Evolutionary conservation across 2,888 invertebrate species (phyloP).

Genomic region (Dioctria rufipes): DNA sequence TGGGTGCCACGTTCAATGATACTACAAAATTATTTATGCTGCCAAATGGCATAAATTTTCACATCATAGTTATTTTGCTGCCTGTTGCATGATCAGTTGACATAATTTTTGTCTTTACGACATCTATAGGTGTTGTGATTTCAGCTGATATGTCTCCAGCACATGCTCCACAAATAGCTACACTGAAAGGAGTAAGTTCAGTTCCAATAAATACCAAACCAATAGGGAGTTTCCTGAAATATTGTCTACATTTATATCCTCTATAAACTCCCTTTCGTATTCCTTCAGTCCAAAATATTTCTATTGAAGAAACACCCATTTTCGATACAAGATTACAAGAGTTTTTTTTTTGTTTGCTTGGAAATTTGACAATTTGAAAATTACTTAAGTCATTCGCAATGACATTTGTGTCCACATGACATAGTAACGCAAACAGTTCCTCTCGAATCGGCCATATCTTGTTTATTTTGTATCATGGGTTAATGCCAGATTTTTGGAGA

Average conservation of each 20-base stretch:
- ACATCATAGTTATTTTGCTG: conserved; percentile 66
- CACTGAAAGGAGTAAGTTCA: no score
- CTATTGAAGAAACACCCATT: conserved; percentile 71
- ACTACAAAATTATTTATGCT: no score
- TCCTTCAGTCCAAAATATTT: conserved; percentile 76
- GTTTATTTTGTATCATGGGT: no score
- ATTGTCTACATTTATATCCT: conserved; percentile 84
- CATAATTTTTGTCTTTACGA: conserved; percentile 98
- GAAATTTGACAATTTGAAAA: conserved; percentile 74
- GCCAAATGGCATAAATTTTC: no score
- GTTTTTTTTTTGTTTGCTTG: conserved; percentile 95
- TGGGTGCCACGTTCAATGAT: no score
- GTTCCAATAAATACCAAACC: conserved; percentile 75
- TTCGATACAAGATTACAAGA: conserved; percentile 63
- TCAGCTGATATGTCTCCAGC: conserved; percentile 92
- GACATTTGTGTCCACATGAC: no score
- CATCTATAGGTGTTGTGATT: conserved; percentile 85
- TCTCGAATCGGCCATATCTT: no score
- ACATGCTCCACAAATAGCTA: no score
- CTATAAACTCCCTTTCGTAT: conserved; percentile 76
- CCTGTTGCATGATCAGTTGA: conserved; percentile 76
- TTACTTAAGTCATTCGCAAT: conserved; percentile 55
- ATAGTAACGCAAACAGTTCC: no score
- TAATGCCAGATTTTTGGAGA: no score
- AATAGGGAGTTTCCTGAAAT: conserved; percentile 91